Percentiles rank a stretch among this genome's conserved stretches.
phyloP scores from a whole-genome alignment of 2,113 vertebrate species.

The Orientallactaga bullata region DNA sequence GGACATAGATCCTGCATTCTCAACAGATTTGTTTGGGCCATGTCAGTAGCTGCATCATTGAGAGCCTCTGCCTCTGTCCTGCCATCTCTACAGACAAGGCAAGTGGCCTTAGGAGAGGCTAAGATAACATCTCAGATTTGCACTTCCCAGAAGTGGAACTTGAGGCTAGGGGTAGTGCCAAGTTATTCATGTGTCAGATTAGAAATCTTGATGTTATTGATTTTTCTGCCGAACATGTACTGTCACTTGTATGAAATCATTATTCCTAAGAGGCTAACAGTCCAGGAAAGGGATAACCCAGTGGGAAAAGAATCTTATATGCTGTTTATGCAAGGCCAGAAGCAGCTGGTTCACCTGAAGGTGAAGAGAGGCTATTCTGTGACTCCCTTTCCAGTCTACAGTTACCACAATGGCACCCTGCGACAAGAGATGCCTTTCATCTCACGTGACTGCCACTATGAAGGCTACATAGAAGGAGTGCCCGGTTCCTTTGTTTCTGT shows the following conservation, averaged over 20 bases:
- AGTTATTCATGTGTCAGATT: neutral
- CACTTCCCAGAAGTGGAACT: neutral
- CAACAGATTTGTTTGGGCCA: neutral
- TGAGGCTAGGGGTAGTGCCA: neutral
- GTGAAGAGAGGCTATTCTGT: constrained; percentile 58
- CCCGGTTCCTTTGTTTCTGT: constrained; percentile 69
- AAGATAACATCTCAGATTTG: neutral
- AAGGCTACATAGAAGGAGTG: constrained; percentile 78
- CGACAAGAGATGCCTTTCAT: neutral
- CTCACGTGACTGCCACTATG: constrained; percentile 74
- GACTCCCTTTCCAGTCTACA: constrained; percentile 69
- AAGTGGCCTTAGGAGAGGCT: neutral
- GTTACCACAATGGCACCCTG: neutral
- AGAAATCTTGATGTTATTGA: constrained; percentile 35
- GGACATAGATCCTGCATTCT: neutral
- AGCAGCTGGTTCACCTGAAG: constrained; percentile 59
- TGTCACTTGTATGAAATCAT: constrained; percentile 61
- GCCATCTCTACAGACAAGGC: neutral
- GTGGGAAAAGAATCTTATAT: constrained; percentile 32
- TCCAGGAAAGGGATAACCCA: neutral
- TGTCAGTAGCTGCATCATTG: neutral
- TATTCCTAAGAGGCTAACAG: constrained; percentile 48
- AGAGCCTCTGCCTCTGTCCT: neutral
- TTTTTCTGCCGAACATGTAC: neutral
- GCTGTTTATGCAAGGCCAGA: constrained; percentile 56